Conservation (phyloP, 2,888 invertebrate species). For the Eupithecia pulchellata region DNA sequence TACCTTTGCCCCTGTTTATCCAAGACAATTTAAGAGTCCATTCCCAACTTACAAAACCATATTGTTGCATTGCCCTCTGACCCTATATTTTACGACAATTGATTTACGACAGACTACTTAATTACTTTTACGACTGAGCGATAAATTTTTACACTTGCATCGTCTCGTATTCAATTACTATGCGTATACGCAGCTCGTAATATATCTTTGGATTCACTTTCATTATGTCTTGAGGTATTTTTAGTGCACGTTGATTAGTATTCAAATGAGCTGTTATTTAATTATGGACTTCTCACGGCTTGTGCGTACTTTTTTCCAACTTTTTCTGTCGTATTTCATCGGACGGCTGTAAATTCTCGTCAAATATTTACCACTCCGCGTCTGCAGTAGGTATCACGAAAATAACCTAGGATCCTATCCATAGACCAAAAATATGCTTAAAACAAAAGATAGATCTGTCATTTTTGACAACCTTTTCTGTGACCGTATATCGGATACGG, state of each 20-base stretch:
- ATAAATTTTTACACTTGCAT: slow-evolving; percentile 30
- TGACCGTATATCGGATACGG: not conserved
- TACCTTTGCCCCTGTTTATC: not conserved
- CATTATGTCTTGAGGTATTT: slow-evolving; percentile 30
- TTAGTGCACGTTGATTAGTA: slow-evolving; percentile 39
- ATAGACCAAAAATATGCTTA: too few species aligned
- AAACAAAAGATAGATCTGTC: not conserved
- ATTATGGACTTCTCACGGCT: slow-evolving; percentile 35
- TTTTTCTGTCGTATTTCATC: slow-evolving; percentile 3
- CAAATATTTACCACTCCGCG: not conserved
- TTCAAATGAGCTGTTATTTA: slow-evolving; percentile 38
- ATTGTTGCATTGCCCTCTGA: slow-evolving; percentile 13
- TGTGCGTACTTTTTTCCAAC: slow-evolving; percentile 15
- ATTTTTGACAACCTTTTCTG: not conserved
- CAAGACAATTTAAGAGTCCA: not conserved
- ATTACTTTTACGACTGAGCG: slow-evolving; percentile 62
- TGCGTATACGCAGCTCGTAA: slow-evolving; percentile 12
- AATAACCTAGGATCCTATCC: not conserved
- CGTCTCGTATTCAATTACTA: slow-evolving; percentile 23
- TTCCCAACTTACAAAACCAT: slow-evolving; percentile 18
- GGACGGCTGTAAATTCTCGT: slow-evolving; percentile 4
- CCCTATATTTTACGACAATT: slow-evolving; percentile 47
- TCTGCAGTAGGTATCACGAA: not conserved
- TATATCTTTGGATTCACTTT: slow-evolving; percentile 37
- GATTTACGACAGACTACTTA: slow-evolving; percentile 54